Conservation (phyloP, 2,888 invertebrate genomes). For the Ischnura elegans region DNA sequence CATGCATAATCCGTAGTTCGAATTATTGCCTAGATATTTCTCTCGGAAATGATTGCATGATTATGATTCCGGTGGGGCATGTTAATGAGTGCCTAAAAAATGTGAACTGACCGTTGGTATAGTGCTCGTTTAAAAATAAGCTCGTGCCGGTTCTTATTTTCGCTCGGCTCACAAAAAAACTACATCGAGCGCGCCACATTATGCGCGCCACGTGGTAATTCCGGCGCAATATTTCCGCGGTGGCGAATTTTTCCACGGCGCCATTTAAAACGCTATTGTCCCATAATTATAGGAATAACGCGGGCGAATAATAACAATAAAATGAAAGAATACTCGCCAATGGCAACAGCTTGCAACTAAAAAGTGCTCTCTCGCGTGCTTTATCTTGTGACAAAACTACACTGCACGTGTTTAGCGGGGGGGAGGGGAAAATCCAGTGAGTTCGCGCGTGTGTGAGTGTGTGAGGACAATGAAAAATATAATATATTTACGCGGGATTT, state of each 20-base stretch:
- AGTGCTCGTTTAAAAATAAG: not conserved
- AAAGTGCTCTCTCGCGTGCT: conserved; percentile 15
- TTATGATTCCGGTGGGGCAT: not conserved
- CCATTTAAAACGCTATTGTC: conserved; percentile 35
- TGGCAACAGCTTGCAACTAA: conserved; percentile 28
- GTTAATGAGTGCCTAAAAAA: conserved; percentile 3
- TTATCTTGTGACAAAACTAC: conserved; percentile 46
- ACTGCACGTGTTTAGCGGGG: not conserved
- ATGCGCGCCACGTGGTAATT: not conserved
- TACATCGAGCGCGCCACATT: conserved; percentile 6
- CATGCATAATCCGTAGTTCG: not conserved
- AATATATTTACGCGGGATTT: conserved; percentile 33
- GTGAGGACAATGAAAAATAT: not conserved
- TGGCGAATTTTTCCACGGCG: not conserved
- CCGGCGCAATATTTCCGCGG: conserved; percentile 5
- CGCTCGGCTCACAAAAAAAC: not conserved
- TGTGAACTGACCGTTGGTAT: not conserved
- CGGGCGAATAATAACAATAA: not conserved
- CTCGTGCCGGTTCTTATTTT: not conserved
- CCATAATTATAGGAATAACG: conserved; percentile 28
- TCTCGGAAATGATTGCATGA: not conserved
- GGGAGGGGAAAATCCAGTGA: no score
- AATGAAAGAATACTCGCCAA: not conserved
- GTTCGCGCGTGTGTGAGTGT: no score
- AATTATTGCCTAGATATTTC: not conserved